Percentiles rank a stretch among this genome's conserved stretches.
Conservation (phyloP, 2,113 vertebrate species). For the Bos javanicus region DNA sequence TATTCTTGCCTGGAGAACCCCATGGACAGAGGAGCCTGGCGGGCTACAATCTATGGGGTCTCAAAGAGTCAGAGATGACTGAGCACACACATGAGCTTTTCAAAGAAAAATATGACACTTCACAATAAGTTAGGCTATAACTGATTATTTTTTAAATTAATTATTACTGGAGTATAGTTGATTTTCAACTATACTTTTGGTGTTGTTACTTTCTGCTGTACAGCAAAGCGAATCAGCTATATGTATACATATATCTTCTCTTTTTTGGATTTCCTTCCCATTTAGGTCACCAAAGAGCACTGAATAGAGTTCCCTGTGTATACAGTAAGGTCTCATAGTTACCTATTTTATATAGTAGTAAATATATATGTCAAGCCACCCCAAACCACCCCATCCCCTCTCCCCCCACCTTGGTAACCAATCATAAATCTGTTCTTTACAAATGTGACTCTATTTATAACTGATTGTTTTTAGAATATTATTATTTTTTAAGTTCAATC, state of each 20-base stretch:
- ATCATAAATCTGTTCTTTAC: not conserved
- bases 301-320: not conserved
- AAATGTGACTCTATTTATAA: not conserved
- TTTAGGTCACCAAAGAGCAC: not conserved
- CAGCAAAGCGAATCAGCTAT: not conserved
- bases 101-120: not conserved
- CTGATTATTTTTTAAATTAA: not conserved
- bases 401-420: not conserved
- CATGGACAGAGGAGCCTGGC: not conserved
- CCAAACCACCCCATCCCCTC: not conserved
- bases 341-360: not conserved
- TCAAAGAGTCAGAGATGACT: fast-evolving
- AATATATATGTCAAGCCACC: not conserved
- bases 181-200: not conserved
- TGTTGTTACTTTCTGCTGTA: not conserved
- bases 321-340: not conserved
- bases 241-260: not conserved
- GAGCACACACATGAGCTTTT: not conserved
- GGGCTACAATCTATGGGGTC: not conserved
- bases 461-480: not conserved
- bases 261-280: not conserved
- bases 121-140: not conserved
- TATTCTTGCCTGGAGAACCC: not conserved
- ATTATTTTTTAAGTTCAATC: not conserved
- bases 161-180: not conserved